Evolutionary conservation across 2,113 vertebrate species (phyloP).

Genomic region (Tachysurus vachellii): DNA sequence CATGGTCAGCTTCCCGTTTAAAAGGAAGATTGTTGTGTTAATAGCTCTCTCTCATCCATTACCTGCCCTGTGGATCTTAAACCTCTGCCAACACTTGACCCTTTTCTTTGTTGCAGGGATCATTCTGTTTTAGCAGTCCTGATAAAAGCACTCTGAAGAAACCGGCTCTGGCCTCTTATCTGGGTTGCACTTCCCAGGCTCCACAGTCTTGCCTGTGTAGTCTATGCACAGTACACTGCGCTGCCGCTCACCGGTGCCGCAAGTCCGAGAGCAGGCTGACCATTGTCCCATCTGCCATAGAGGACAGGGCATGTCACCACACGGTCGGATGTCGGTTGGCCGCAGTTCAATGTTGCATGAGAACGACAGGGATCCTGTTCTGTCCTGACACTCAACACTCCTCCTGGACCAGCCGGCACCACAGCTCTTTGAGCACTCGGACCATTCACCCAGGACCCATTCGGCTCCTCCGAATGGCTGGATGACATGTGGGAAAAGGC

Average conservation of each 20-base stretch:
- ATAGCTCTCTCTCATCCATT: slow-evolving; percentile 23
- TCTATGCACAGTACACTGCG: slow-evolving; percentile 78
- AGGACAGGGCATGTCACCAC: slow-evolving; percentile 82
- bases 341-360: slow-evolving; percentile 80
- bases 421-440: slow-evolving; percentile 87
- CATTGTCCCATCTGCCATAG: slow-evolving; percentile 82
- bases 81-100: neutral
- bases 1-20: slow-evolving; percentile 45
- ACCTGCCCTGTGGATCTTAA: slow-evolving; percentile 14
- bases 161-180: slow-evolving; percentile 64
- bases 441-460: slow-evolving; percentile 92
- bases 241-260: slow-evolving; percentile 74
- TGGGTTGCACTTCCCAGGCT: slow-evolving; percentile 74
- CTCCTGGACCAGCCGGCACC: slow-evolving; percentile 89
- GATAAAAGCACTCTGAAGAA: slow-evolving; percentile 68
- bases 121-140: slow-evolving; percentile 71
- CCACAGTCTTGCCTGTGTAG: slow-evolving; percentile 72
- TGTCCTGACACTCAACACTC: slow-evolving; percentile 83
- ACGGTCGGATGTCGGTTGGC: slow-evolving; percentile 83
- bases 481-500: slow-evolving; percentile 78
- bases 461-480: slow-evolving; percentile 76
- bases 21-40: slow-evolving; percentile 1
- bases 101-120: neutral
- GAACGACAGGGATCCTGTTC: slow-evolving; percentile 75
- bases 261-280: slow-evolving; percentile 83